Percentiles rank a stretch among this genome's conserved stretches.
phyloP scores from a whole-genome alignment of 2,113 vertebrate genomes.

The Notarius quadriscutis region DNA sequence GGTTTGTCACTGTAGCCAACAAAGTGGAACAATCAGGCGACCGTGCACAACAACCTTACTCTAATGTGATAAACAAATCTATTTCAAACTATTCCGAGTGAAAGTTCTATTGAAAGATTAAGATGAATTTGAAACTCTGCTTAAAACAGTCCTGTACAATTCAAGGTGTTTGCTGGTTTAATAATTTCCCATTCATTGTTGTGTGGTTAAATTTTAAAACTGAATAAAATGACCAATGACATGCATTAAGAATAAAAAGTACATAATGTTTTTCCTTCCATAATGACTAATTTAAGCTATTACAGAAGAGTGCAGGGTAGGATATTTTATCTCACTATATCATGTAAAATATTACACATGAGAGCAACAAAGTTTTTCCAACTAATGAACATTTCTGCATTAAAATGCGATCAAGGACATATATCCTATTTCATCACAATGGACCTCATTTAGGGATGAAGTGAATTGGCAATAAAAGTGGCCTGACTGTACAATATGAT shows the following conservation, averaged over 20 bases:
- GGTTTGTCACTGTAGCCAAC: constrained; percentile 31
- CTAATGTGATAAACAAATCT: constrained; percentile 46
- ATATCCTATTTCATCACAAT: constrained; percentile 33
- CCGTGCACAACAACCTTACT: constrained; percentile 30
- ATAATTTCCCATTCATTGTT: constrained; percentile 2
- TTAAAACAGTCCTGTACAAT: constrained; percentile 6
- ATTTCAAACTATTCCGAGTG: neutral
- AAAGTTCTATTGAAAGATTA: constrained; percentile 27
- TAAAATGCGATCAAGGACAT: constrained; percentile 37
- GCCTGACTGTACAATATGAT: constrained; percentile 38
- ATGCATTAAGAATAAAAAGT: neutral
- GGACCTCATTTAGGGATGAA: constrained; percentile 31
- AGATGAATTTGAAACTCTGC: constrained; percentile 23
- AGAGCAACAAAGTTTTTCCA: constrained; percentile 22
- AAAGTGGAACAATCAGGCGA: constrained; percentile 36
- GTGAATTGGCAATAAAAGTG: constrained; percentile 43
- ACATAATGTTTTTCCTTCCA: neutral
- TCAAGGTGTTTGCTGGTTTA: constrained; percentile 12
- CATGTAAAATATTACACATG: constrained; percentile 15
- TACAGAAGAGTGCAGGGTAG: neutral
- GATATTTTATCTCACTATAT: constrained; percentile 13
- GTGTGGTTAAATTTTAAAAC: neutral
- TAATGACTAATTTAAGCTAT: constrained; percentile 4
- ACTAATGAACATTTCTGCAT: constrained; percentile 28
- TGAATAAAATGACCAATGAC: neutral